phyloP scores from a whole-genome alignment of 2,888 invertebrate genomes.

The Serripes groenlandicus region DNA sequence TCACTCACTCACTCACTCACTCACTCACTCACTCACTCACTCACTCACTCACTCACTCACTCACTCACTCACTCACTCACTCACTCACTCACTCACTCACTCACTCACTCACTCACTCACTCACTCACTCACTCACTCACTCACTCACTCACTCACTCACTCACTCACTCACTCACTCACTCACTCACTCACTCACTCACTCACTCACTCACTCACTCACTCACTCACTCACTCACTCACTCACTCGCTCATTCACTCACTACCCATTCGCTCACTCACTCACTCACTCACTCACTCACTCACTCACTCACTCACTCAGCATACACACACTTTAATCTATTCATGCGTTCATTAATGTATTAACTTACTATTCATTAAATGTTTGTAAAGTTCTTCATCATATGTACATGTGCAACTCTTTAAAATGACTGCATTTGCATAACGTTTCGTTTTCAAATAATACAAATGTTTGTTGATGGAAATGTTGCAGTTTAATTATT shows the following conservation, averaged over 20 bases:
- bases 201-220: neutral
- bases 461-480: too few species aligned
- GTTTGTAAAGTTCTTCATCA: too few species aligned
- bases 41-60: conserved; percentile 25
- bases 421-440: too few species aligned
- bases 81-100: conserved; percentile 25
- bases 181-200: conserved; percentile 4
- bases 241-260: neutral
- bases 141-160: neutral
- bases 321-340: neutral
- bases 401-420: too few species aligned
- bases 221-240: neutral
- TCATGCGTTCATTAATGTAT: neutral
- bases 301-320: neutral
- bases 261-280: neutral
- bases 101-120: conserved; percentile 27
- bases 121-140: conserved; percentile 13
- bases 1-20: conserved; percentile 18
- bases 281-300: conserved; percentile 1
- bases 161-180: conserved; percentile 14
- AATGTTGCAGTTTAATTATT: too few species aligned
- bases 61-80: conserved; percentile 21
- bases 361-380: neutral
- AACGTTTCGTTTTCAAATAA: too few species aligned
- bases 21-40: conserved; percentile 23